These are phyloP conservation scores for Mustelus asterias DNA, from an alignment of 2,113 vertebrate species.

Conservation along the genomic window DNA sequence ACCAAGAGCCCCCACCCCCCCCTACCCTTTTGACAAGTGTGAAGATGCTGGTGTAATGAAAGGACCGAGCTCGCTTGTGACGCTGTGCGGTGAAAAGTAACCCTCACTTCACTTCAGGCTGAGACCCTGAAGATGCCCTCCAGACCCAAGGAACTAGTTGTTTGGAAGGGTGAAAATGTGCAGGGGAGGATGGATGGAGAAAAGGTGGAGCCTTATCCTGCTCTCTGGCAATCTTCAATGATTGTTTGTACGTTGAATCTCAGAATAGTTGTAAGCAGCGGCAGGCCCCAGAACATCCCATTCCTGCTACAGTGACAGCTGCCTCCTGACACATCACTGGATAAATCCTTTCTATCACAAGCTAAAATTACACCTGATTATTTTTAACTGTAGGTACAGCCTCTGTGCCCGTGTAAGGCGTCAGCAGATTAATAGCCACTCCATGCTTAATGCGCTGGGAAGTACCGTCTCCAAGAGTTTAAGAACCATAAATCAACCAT, in stretches of 20 bases:
- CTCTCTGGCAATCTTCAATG: background rate
- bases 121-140: background rate
- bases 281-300: background rate
- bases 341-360: background rate
- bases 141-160: background rate
- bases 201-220: background rate
- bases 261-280: background rate
- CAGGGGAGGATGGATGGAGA: background rate
- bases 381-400: background rate
- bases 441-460: background rate
- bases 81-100: background rate
- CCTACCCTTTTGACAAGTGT: background rate
- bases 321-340: background rate
- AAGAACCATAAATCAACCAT: background rate
- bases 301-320: background rate
- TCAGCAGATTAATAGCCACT: constrained; percentile 8
- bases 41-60: background rate
- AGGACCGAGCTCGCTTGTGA: background rate
- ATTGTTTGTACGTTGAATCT: background rate
- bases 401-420: constrained; percentile 10
- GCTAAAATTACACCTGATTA: constrained; percentile 1
- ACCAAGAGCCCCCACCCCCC: no score
- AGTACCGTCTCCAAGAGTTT: background rate
- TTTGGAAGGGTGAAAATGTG: background rate
- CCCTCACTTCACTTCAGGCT: background rate